Evolutionary conservation across 1,140 invertebrate species (phyloP), one percentile per base, ranked within the genome.

Genomic region (Drosophila willistoni): DNA sequence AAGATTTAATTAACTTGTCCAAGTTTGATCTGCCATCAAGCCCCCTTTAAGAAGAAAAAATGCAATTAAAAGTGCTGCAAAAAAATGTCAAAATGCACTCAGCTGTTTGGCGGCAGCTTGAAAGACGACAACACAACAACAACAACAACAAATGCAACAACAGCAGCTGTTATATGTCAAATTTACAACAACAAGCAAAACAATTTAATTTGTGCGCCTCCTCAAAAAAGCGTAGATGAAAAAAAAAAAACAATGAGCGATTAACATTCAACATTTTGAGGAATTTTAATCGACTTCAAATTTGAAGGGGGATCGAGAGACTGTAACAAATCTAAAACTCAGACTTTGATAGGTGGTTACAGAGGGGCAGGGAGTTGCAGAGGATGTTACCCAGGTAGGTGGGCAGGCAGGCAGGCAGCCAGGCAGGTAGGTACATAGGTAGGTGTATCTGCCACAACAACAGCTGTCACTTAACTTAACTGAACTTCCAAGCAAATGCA

Each of bases 281-380:
- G 80, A 89, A 89, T 89, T 84, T 89, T 89, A 89, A 89, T 89
- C 80, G 84, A 89, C 80, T 89, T 60, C 55, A 55, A 76, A 41
- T 62, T 36, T 51, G 44, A 51, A 51, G 44, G 44, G 44, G 44
- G 17, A 51, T 51, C 17, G 44, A 51, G 7, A 7, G 7, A 14
- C 44, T 51, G 44, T 39, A 39, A 39, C 36, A 39, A 29, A 39
- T 22, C 17, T 22, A 3, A 10, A 14, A 51, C 14, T 47, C 2
- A 17, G 7, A 12, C 6, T 12, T 10, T 3, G 44, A 9, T 9
- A 25, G 71, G 55, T 54, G 41, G 3, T 29, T 12, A 14, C 19
- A 22, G 56, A 33, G 55, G 42, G 17, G 22, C 7, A 5, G 36
- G 55, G 42, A 17, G 22, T 12, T 3, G 36, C 36, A n/a, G 55